Evolutionary conservation across 2,888 invertebrate genomes (phyloP).

Genomic region (Tenthredo mesomela): DNA sequence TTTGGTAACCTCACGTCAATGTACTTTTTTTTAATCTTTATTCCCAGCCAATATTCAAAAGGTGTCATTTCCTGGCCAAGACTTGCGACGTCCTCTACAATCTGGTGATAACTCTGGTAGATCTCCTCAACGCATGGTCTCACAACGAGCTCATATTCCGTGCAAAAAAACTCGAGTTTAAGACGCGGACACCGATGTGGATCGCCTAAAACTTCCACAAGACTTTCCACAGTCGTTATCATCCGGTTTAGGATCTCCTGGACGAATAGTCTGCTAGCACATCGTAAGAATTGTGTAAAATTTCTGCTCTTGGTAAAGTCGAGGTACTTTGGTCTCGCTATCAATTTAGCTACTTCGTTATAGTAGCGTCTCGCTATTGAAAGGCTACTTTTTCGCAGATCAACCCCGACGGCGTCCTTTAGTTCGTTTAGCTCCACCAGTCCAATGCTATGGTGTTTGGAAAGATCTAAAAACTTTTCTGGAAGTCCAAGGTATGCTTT

Average conservation of each 20-base stretch:
- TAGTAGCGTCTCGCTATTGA: constrained; percentile 78
- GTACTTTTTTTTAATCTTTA: constrained; percentile 77
- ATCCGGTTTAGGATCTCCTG: constrained; percentile 85
- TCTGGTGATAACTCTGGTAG: constrained; percentile 80
- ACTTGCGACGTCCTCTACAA: constrained; percentile 81
- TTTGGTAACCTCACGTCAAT: constrained; percentile 82
- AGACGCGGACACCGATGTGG: constrained; percentile 82
- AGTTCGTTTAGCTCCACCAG: constrained; percentile 67
- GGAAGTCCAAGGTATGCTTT: constrained; percentile 75
- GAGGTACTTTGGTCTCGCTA: constrained; percentile 64
- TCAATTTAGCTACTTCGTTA: constrained; percentile 72
- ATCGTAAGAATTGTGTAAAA: constrained; percentile 72
- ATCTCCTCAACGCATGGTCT: constrained; percentile 82
- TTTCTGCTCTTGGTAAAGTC: constrained; percentile 69
- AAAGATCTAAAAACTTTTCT: constrained; percentile 72
- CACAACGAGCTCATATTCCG: constrained; percentile 78
- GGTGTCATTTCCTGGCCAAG: constrained; percentile 82
- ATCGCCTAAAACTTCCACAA: constrained; percentile 80
- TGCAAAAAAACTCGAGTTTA: constrained; percentile 81
- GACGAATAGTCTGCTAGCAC: constrained; percentile 79
- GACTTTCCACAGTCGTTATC: constrained; percentile 83
- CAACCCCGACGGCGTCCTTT: constrained; percentile 66
- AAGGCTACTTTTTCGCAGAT: constrained; percentile 74
- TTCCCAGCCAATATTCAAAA: constrained; percentile 79
- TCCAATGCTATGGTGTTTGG: constrained; percentile 61